These are phyloP conservation scores for Mesocricetus auratus DNA, from an alignment of 2,113 vertebrate species.

Conservation along the genomic window DNA sequence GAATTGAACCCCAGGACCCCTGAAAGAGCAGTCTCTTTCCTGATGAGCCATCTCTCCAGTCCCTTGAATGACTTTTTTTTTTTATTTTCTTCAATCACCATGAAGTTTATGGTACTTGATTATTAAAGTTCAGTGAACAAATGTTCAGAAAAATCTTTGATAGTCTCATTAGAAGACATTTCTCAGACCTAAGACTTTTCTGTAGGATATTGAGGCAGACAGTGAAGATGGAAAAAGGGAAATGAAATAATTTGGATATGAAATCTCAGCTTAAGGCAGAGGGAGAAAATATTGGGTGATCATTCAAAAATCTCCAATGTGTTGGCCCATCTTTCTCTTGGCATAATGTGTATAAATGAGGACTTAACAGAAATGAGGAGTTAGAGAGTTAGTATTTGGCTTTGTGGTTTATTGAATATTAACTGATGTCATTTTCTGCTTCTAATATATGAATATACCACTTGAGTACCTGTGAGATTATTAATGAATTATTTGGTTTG, in stretches of 20 bases:
- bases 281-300: background rate
- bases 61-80: background rate
- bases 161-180: conserved; percentile 4
- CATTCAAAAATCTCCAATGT: background rate
- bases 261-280: conserved; percentile 27
- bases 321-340: background rate
- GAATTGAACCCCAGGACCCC: no score
- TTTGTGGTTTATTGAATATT: background rate
- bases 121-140: conserved; percentile 9
- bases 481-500: conserved; percentile 36
- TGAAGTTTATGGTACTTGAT: background rate
- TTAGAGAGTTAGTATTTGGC: conserved; percentile 1
- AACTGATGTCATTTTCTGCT: conserved; percentile 12
- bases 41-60: background rate
- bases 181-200: background rate
- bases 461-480: background rate
- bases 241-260: background rate
- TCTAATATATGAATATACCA: conserved; percentile 8
- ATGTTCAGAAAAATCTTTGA: background rate
- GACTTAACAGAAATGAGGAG: background rate
- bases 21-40: background rate
- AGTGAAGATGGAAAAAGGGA: background rate
- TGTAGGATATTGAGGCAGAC: background rate
- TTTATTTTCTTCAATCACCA: background rate
- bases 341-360: background rate